phyloP scores from a whole-genome alignment of 2,113 vertebrate genomes.

The Felis catus region F.catus_Fca126_mat1.0 CM031413.1:109215501-109216000 shows the following conservation, averaged over 20 bases:
- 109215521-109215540: slow-evolving; percentile 8
- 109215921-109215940: slow-evolving; percentile 63
- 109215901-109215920: slow-evolving; percentile 54
- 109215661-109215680: neutral
- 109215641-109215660: slow-evolving; percentile 1
- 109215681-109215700: neutral
- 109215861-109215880: slow-evolving; percentile 3
- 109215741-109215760: neutral
- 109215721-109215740: neutral
- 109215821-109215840: neutral
- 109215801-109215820: slow-evolving; percentile 12
- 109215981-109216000: slow-evolving; percentile 7
- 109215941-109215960: slow-evolving; percentile 32
- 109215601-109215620: neutral
- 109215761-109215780: neutral
- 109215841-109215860: neutral
- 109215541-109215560: neutral
- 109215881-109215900: slow-evolving; percentile 28
- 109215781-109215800: neutral
- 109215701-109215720: neutral
- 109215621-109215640: neutral
- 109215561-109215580: neutral
- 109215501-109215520: slow-evolving; percentile 21
- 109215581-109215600: neutral
- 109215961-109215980: slow-evolving; percentile 42